These are phyloP conservation scores for Tigriopus japonicus DNA, from an alignment of 1,140 invertebrate species.

Conservation along the genomic window DNA sequence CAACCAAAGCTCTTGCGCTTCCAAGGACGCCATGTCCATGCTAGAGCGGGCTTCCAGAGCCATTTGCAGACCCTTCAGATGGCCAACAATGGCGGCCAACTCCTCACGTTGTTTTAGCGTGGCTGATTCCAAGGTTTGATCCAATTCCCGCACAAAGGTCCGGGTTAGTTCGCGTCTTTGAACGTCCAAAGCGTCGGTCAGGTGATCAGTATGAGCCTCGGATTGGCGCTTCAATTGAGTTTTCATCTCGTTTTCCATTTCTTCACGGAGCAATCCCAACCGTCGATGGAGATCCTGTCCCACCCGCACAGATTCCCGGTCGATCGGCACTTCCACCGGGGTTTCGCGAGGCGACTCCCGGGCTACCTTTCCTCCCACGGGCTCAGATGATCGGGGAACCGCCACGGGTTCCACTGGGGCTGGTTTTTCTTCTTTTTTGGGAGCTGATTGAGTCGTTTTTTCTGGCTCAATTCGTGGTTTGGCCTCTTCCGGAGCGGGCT, in stretches of 20 bases:
- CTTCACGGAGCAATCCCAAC: constrained; percentile 39
- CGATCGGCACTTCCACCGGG: too few species aligned
- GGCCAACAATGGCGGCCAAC: constrained; percentile 53
- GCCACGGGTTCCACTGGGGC: too few species aligned
- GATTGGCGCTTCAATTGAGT: constrained; percentile 54
- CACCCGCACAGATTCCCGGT: constrained; percentile 20
- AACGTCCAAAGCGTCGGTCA: constrained; percentile 46
- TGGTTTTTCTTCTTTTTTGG: too few species aligned
- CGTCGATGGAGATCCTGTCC: constrained; percentile 33
- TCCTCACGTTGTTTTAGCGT: background rate
- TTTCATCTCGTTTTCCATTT: constrained; percentile 50
- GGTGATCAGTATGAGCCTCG: constrained; percentile 60
- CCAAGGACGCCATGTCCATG: constrained; percentile 51
- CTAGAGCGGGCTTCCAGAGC: constrained; percentile 46
- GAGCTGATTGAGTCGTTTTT: too few species aligned
- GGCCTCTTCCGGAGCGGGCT: too few species aligned
- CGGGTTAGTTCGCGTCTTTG: constrained; percentile 27
- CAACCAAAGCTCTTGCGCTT: constrained; percentile 74
- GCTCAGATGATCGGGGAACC: too few species aligned
- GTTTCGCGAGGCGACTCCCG: too few species aligned
- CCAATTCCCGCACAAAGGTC: constrained; percentile 36
- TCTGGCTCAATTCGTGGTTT: too few species aligned
- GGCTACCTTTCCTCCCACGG: too few species aligned
- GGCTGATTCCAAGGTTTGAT: constrained; percentile 45
- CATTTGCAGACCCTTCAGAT: constrained; percentile 62